Conservation (phyloP, 2,888 invertebrate species). For the Cryptus viduatorius region DNA sequence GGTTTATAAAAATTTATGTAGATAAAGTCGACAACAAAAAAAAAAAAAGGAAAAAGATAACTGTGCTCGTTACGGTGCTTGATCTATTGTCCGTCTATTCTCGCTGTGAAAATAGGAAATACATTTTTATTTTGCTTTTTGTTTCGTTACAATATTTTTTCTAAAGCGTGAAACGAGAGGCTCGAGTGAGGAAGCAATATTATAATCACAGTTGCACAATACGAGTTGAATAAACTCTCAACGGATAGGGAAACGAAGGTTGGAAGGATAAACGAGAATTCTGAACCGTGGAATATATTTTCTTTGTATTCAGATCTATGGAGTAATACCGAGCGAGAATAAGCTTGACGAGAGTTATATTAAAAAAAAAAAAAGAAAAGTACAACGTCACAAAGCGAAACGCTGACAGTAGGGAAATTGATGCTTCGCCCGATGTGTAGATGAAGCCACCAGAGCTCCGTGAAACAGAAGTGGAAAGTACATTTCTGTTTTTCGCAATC, state of each 20-base stretch:
- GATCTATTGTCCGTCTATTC: conserved; percentile 32
- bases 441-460: neutral
- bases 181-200: conserved; percentile 39
- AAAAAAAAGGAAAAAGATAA: conserved; percentile 25
- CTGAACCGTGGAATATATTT: conserved; percentile 31
- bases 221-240: conserved; percentile 34
- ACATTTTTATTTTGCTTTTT: neutral
- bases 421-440: neutral
- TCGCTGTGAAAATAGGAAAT: conserved; percentile 7
- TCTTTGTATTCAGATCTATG: conserved; percentile 18
- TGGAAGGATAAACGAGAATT: conserved; percentile 16
- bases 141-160: conserved; percentile 38
- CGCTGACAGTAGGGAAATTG: conserved; percentile 11
- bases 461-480: neutral
- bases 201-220: conserved; percentile 47
- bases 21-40: conserved; percentile 7
- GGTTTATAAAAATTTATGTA: conserved; percentile 25
- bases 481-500: conserved; percentile 11
- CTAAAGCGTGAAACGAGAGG: neutral
- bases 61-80: conserved; percentile 12
- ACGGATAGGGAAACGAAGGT: neutral
- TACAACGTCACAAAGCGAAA: conserved; percentile 2
- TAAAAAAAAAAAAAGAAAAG: neutral
- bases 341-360: conserved; percentile 14
- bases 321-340: conserved; percentile 19